Conservation (phyloP, 2,113 vertebrate species). For the Kryptolebias marmoratus region DNA sequence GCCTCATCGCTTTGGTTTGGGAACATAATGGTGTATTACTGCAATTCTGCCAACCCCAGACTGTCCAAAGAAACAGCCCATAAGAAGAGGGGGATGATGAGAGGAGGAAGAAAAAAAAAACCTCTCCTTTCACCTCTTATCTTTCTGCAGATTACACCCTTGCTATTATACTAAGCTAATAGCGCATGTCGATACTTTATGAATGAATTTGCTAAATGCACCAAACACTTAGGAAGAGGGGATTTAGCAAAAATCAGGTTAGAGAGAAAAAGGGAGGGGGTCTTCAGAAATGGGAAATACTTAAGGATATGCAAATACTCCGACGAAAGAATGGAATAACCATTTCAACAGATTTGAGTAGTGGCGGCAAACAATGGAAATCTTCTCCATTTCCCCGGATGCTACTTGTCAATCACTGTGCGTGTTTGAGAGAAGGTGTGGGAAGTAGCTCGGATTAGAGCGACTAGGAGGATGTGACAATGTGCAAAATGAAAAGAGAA, state of each 20-base stretch:
- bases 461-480: slow-evolving; percentile 85
- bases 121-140: slow-evolving; percentile 83
- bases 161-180: slow-evolving; percentile 94
- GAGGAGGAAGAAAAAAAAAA: slow-evolving; percentile 81
- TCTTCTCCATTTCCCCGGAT: slow-evolving; percentile 81
- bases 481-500: slow-evolving; percentile 84
- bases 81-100: slow-evolving; percentile 47
- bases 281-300: slow-evolving; percentile 88
- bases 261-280: slow-evolving; percentile 36
- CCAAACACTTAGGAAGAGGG: slow-evolving; percentile 88
- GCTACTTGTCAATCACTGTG: slow-evolving; percentile 84
- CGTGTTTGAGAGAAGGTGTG: slow-evolving; percentile 34
- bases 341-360: slow-evolving; percentile 86
- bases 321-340: slow-evolving; percentile 85
- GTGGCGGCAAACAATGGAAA: slow-evolving; percentile 85
- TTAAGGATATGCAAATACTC: slow-evolving; percentile 96
- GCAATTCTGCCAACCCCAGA: slow-evolving; percentile 36
- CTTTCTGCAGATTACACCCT: slow-evolving; percentile 88
- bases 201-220: slow-evolving; percentile 93
- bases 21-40: slow-evolving; percentile 84
- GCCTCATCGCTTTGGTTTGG: slow-evolving; percentile 77
- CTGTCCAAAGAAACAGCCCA: slow-evolving; percentile 47
- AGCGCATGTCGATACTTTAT: slow-evolving; percentile 94
- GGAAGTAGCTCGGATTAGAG: slow-evolving; percentile 60
- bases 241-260: slow-evolving; percentile 69